A percentile compares a stretch with the other conserved stretches of the same genome.
phyloP scores from a whole-genome alignment of 2,797 vertebrate species.

The Psittacula echo region DNA sequence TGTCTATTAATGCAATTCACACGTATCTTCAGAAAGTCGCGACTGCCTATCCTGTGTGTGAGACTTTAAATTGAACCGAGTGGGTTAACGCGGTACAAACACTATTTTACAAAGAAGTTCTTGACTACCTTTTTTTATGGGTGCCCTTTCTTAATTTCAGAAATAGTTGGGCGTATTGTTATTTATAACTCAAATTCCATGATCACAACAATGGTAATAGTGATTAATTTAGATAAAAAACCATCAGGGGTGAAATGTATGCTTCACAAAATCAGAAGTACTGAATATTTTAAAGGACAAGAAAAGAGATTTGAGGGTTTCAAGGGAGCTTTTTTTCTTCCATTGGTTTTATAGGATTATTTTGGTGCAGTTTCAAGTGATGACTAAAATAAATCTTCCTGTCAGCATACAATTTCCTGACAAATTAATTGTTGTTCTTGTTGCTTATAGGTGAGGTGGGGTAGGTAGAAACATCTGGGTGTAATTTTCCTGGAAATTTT shows the following conservation, averaged over 20 bases:
- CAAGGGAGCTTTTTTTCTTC: neutral
- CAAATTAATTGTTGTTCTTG: neutral
- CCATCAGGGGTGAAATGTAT: rapidly evolving
- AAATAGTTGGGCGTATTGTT: neutral
- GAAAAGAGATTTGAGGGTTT: neutral
- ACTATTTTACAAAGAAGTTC: neutral
- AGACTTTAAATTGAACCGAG: neutral
- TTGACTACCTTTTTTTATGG: neutral
- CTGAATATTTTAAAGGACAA: neutral
- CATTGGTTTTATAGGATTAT: neutral
- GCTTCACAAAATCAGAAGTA: neutral
- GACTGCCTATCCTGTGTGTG: neutral
- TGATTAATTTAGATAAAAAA: neutral
- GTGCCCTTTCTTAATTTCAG: neutral
- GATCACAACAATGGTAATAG: neutral
- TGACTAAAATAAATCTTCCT: neutral
- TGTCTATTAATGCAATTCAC: neutral
- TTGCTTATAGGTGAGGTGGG: neutral
- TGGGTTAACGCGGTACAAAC: neutral
- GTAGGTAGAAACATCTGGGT: neutral
- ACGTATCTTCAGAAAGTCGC: neutral
- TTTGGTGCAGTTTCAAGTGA: neutral
- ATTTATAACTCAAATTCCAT: neutral
- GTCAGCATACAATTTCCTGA: neutral
- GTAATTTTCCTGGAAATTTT: neutral